A percentile compares a stretch with the other conserved stretches of the same genome.
Conservation (phyloP, 2,888 invertebrate species). For the Hipparchia semele region DNA sequence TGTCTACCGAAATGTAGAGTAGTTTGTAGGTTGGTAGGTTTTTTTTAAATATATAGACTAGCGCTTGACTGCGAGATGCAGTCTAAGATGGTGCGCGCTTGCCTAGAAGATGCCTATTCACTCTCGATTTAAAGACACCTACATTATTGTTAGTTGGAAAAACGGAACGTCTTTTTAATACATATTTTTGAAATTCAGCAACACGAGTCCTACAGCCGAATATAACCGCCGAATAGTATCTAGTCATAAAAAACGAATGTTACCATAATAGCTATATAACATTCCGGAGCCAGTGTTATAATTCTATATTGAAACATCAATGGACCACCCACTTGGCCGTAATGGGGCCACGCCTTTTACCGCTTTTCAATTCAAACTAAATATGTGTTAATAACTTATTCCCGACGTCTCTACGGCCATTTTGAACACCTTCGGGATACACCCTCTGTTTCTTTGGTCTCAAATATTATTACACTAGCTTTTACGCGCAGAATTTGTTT, state of each 20-base stretch:
- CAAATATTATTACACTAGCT: background rate
- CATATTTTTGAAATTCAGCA: too few species aligned
- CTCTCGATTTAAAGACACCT: too few species aligned
- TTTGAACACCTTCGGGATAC: slow-evolving; percentile 28
- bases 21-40: too few species aligned
- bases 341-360: slow-evolving; percentile 64
- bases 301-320: slow-evolving; percentile 24
- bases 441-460: background rate
- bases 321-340: slow-evolving; percentile 72
- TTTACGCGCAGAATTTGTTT: background rate
- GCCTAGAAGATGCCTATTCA: too few species aligned
- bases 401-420: slow-evolving; percentile 32
- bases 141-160: too few species aligned
- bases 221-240: too few species aligned
- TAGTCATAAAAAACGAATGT: background rate
- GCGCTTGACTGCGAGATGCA: too few species aligned
- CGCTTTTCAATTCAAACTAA: slow-evolving; percentile 71
- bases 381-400: slow-evolving; percentile 51
- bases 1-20: too few species aligned
- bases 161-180: too few species aligned
- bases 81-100: too few species aligned
- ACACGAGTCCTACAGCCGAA: too few species aligned
- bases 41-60: too few species aligned
- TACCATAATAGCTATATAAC: background rate
- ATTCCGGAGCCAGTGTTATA: slow-evolving; percentile 18